Evolutionary conservation across 2,113 vertebrate species (phyloP), one percentile per base, ranked within the genome.

Genomic region (Hypocryptadius cinnamomeus): DNA sequence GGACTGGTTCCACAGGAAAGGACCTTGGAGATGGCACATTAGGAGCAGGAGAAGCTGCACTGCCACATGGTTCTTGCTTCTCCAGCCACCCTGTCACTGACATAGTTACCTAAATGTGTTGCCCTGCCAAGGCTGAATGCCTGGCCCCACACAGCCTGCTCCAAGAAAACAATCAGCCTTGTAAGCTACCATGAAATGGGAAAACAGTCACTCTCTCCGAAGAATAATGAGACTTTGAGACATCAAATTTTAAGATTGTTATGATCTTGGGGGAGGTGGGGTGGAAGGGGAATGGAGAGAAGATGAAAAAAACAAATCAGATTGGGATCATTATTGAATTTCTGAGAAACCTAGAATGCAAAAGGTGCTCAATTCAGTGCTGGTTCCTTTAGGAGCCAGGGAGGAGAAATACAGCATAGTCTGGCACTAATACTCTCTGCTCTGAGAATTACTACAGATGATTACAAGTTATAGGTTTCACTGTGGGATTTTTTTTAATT

Each of bases 131-230:
- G 47, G 31, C 7, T 5, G 1, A 33, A 14, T 22, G 42, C 30
- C 42, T 69, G 50, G 45, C 5, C 44, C 28, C 30, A 21, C 0
- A 0, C 27, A 35, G 27, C 45, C 47, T 1, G 1, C 44, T 56
- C 73, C 3, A 72, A 44, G 54, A 50, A 86, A 91, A 60, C 4
- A 61, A 87, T 61, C 64, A 81, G 27, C 39, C 72, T 56, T 44
- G 14, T 44, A 70, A 78, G 39, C 17, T 56, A 70, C 68, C 71
- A n/a, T 35, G 40, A 90, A 77, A 61, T 90, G 64, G 13, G 69
- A 83, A 91, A 68, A n/a, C 1, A 47, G 20, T 15, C 60, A 5
- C 13, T 31, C 30, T 40, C 33, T 77, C 56, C 40, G 39, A 79
- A 94, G 30, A 79, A 19, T 24, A 72, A 60, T 27, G n/a, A 73